Evolutionary conservation across 2,888 invertebrate species (phyloP), one percentile per base, ranked within the genome.

Genomic region (Papilio protenor): DNA sequence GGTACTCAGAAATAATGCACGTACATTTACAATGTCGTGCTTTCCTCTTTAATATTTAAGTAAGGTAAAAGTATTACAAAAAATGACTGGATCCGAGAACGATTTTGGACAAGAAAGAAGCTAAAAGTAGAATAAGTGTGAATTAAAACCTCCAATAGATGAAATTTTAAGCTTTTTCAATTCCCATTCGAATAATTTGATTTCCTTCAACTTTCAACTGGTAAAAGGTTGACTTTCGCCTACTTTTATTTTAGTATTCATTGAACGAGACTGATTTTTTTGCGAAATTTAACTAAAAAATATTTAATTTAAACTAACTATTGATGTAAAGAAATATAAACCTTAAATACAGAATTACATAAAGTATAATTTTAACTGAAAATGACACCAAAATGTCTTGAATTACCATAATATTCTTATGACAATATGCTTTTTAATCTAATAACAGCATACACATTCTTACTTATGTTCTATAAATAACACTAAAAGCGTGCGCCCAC

Each of bases 1-100:
- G 73, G 73, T 74, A 23, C 73, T 74, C 47, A 47, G 61, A 74
- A 74, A 74, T 74, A 74, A 74, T 74, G 61, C 61, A 74, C 14
- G 61, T 14, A 23, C 73, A 74, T 74, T 74, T 47, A 74, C 61
- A 74, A 74, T 45, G 73, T 69, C 45, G 21, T 21, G 21, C 66
- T 40, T 59, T 57, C 21, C 45, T 73, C n/a, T 59, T 59, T n/a
- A 45, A 45, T 69, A 12, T 69, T 69, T 45, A 6, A 69, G 45
- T 69, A n/a, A 21, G 14, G 45, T 69, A 45, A 69, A 69, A 45
- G 21, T 40, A 45, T n/a, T 12, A 40, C 12, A n/a, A 69, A 69
- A 66, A 21, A 45, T n/a, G 5, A 8, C 12, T 18, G 23, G 12
- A n/a, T n/a, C 5, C 1, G 2, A 47, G 14, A 12, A 14, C 16